Base-by-base conservation (phyloP, 2,797 vertebrate genomes). In the Poecilia wingei region DNA sequence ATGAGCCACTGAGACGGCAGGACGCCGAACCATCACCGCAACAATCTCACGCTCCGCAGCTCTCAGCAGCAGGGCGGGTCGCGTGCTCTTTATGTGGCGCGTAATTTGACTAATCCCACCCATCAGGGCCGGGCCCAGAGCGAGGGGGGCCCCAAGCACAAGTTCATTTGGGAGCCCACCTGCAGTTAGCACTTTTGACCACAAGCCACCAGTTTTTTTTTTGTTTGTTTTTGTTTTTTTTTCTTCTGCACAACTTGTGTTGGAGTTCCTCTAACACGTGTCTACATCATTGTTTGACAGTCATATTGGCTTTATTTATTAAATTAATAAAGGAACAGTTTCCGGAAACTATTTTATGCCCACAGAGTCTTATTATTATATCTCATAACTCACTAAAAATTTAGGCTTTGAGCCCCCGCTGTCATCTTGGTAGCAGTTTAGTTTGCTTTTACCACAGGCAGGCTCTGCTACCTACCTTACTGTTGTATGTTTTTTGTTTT, bases 81-180 rank as follows among this genome's bases (percentile, higher is more conserved):
- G 14, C 1, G 49, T 0, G 73, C 3, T 0, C 36, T 84, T 76
- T 82, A 77, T 45, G 14, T 25, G 49, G 78, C 1, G 1, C 43
- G 16, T 33, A 22, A 90, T 91, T 91, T 84, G 83, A 85, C 87
- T 92, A 88, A 73, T 41, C 85, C 91, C 92, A 43, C 93, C 93
- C 88, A 85, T 83, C 66, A 71, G 79, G 70, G 77, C 82, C 68
- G 81, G 79, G 82, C 9, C 20, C 13, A 57, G 36, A 1, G 20
- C 0, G 31, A 22, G 12, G 6, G 31, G 36, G 36, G 20, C 5
- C 33, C 9, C 1, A 8, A 8, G 20, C 64, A 41, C 3, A 39
- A 68, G 13, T n/a, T 46, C 1, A 28, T 69, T 45, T 25, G 25
- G 39, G 39, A 43, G 39, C 22, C 66, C 39, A 69, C 25, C 6